Evolutionary conservation across 2,888 invertebrate genomes (phyloP), one percentile per base, ranked within the genome.

Genomic region (Leptopterna dolabrata): DNA sequence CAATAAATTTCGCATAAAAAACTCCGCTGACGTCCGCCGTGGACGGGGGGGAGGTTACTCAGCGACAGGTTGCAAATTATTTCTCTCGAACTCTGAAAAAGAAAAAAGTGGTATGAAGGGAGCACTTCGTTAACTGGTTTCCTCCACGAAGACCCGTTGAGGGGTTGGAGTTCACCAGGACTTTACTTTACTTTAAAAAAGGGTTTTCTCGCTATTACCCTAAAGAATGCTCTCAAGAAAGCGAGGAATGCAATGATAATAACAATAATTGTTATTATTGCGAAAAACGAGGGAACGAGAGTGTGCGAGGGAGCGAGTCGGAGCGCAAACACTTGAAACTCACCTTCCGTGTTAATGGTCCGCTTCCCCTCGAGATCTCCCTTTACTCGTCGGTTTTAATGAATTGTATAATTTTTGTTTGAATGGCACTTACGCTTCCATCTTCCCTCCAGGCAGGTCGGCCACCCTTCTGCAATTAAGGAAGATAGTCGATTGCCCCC

Each of bases 211-310:
- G 19, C 9, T 24, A 24, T 63, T 24, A n/a, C 0, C 63, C 4
- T 36, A 7, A 27, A 63, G 63, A 63, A 24, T 0, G 36, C 27
- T 63, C n/a, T 27, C 24, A 63, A 63, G 78, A 51, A 55, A 27
- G 55, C 30, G 30, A 51, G 85, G 81, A 55, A 81, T 81, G 45
- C 73, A 41, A 45, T 71, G 85, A 73, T 85, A 85, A 85, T 85
- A 85, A 85, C 85, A 85, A 85, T 85, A 47, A 85, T 85, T 83
- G 70, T 83, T 83, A 70, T 83, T 70, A 83, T 83, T 55, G n/a
- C 70, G 51, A 51, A 45, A 81, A 51, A 14, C 78, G 14, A 45
- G n/a, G 19, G 6, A 36, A 36, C 7, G 36, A 36, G 36, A 36
- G 4, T 7, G 36, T 4, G 36, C 7, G 36, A 4, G 36, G 36